A percentile compares a stretch with the other conserved stretches of the same genome.
Evolutionary conservation across 1,140 invertebrate species (phyloP).

Genomic region (Probaryconus sp.): DNA sequence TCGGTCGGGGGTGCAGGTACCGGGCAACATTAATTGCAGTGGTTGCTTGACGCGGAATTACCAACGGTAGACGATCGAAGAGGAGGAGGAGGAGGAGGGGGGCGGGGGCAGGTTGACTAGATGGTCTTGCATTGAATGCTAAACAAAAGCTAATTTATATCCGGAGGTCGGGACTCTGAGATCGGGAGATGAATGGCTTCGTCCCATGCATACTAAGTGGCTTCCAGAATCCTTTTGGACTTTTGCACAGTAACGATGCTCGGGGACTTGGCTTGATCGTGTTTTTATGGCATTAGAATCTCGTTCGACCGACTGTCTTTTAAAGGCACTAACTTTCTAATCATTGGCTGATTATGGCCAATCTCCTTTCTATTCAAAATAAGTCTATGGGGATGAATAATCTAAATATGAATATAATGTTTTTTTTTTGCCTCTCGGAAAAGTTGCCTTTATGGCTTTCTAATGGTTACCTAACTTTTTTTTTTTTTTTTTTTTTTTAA

Average conservation of each 20-base stretch:
- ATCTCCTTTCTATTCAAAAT: too few relatives aligned
- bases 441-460: too few relatives aligned
- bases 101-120: conserved; percentile 52
- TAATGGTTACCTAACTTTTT: too few relatives aligned
- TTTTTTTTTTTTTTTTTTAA: too few relatives aligned
- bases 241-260: conserved; percentile 70
- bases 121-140: conserved; percentile 76
- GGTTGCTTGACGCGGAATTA: conserved; percentile 61
- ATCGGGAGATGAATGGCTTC: conserved; percentile 78
- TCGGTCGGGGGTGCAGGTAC: conserved; percentile 53
- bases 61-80: conserved; percentile 61
- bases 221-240: conserved; percentile 52
- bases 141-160: conserved; percentile 80
- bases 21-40: conserved; percentile 74
- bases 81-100: too few relatives aligned
- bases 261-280: conserved; percentile 45
- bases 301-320: conserved; percentile 16
- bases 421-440: too few relatives aligned
- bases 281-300: conserved; percentile 31
- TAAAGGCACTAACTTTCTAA: conserved; percentile 39
- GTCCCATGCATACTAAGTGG: conserved; percentile 77
- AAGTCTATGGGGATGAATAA: too few relatives aligned
- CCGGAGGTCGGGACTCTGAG: conserved; percentile 75
- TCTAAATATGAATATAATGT: too few relatives aligned
- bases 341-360: too few relatives aligned